Evolutionary conservation across 2,797 vertebrate species (phyloP), one percentile per base, ranked within the genome.

Genomic region (Neosilurus mollespiculum): DNA sequence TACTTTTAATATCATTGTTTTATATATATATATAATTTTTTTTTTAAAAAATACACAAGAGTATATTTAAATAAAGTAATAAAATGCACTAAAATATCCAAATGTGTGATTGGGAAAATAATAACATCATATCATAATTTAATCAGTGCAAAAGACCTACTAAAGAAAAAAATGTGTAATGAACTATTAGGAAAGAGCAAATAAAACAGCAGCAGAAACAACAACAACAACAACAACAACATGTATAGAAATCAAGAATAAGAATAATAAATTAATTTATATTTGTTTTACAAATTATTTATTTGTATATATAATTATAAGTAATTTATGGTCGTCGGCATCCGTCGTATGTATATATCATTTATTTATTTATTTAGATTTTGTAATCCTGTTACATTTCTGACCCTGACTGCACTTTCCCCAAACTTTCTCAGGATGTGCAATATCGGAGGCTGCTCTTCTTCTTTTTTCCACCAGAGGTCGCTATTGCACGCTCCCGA

Each of bases 401-500:
- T 16, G 37, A 43, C 37, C 37, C n/a, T n/a, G 34, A 70, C 16
- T 70, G 16, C 34, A 70, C 20, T 43, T 70, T 43, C 6, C 37
- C 37, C 6, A 43, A 43, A 43, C 2, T 62, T 62, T 62, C n/a
- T 51, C 5, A 12, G 49, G 8, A 72, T 16, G n/a, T 54, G 22
- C 51, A 24, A 8, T 49, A 51, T 14, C 9, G 24, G 37, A 43
- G 37, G 9, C 15, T 26, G 4, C 24, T 1, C 26, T 16, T 67
- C 18, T 9, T 61, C 77, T 43, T 16, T 62, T 72, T 10, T 67
- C n/a, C 83, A 84, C 80, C 72, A 81, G 84, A 71, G 64, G 84
- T n/a, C 30, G 69, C 72, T 51, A 53, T 64, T 64, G 65, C 20
- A 26, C 8, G 22, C 34, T 53, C 73, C 6, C 15, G 18, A 15